Base-by-base conservation (phyloP, 2,113 vertebrate genomes). In the Grallaria varia region DNA sequence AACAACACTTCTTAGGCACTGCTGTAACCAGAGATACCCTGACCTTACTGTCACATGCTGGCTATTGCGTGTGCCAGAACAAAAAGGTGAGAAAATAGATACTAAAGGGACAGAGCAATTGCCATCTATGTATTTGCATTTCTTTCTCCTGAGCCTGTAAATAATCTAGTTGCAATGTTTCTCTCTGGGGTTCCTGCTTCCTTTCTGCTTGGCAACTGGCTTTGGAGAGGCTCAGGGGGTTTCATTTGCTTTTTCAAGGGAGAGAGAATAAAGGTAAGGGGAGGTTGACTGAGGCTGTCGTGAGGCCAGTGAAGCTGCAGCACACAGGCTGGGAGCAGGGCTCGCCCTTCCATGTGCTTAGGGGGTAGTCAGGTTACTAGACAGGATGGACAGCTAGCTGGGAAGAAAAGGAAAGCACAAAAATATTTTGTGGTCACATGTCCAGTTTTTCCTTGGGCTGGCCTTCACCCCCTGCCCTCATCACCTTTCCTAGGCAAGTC, bases 11-110 rank as follows among this genome's bases (percentile, higher is more conserved):
- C 94, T 85, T 73, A 42, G 78, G 73, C 7, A 31, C 45, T 92
- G n/a, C 83, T 92, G 75, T 90, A 95, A 96, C 86, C 39, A 88
- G 92, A 94, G 88, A 88, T 86, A 58, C 16, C 33, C 85, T 93
- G 90, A 90, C 72, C 83, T 94, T 88, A 87, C 88, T 58, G 85
- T 86, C 90, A 94, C 21, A 53, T 64, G 50, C 72, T 45, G 30
- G 30, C 42, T 90, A 18, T 68, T 89, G 87, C 87, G 86, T 2
- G 1, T 86, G 77, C 71, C 87, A 89, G 82, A 93, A 82, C 62
- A 82, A 92, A 96, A 96, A 95, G 52, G 66, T 89, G 76, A 95
- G 86, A 87, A 92, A 95, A 92, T 40, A 91, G 91, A 94, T 95
- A 62, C 50, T 52, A 84, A 82, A 89, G 49, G 7, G 31, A 44